These are phyloP conservation scores for Alexandromys fortis DNA, from an alignment of 2,113 vertebrate genomes.

Conservation along the genomic window DNA sequence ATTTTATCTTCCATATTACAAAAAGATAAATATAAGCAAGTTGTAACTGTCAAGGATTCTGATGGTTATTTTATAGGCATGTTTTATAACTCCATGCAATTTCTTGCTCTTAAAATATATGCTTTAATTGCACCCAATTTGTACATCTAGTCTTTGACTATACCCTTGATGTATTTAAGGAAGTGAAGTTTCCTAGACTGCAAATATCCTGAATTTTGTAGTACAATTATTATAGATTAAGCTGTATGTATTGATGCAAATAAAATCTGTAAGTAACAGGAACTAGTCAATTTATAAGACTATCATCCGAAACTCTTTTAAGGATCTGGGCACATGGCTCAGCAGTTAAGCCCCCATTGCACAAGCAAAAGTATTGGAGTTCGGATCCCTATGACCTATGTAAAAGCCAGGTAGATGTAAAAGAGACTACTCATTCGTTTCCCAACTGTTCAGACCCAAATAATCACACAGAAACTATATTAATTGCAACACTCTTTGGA, in stretches of 20 bases:
- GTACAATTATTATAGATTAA: conserved; percentile 16
- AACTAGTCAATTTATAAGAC: background rate
- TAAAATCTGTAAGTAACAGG: background rate
- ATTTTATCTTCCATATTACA: conserved; percentile 9
- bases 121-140: background rate
- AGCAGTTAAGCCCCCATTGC: background rate
- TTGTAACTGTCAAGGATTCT: background rate
- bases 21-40: conserved; percentile 35
- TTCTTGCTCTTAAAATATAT: background rate
- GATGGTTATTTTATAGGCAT: background rate
- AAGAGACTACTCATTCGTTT: too few species aligned
- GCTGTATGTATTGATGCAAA: conserved; percentile 10
- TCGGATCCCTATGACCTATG: background rate
- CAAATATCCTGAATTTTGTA: conserved; percentile 35
- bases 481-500: too few species aligned
- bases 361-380: background rate
- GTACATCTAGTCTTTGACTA: background rate
- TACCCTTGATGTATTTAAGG: background rate
- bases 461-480: too few species aligned
- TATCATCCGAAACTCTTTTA: background rate
- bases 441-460: too few species aligned
- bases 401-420: too few species aligned
- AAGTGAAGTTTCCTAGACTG: conserved; percentile 5
- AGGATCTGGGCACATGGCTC: background rate
- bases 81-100: background rate